Evolutionary conservation across 2,113 vertebrate species (phyloP), one percentile per base, ranked within the genome.

Genomic region (Pelusios castaneus): DNA sequence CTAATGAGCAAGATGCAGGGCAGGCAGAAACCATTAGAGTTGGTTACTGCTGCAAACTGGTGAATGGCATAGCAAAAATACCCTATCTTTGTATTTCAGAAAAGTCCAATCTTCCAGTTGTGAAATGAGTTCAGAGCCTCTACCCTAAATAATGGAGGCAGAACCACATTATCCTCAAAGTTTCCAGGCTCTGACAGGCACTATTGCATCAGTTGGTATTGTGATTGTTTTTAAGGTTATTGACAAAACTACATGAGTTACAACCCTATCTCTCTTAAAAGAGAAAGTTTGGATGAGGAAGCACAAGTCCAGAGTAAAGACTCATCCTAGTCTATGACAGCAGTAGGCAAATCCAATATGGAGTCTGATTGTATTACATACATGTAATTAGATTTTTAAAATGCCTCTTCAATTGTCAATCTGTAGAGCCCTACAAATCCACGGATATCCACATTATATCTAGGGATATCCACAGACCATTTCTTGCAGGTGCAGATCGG

Each of bases 61-160:
- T 11, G 25, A 7, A 73, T 73, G 58, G 5, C 16, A 41, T 6
- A 38, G 67, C 67, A 41, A 73, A 73, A 73, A 73, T 60, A 6
- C 58, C 58, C 31, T 6, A 34, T 17, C 14, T 51, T 51, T 41
- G 21, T 10, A 25, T 24, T 12, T 41, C 38, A 73, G n/a, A 12
- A 41, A 73, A 41, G n/a, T 41, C 9, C 38, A 73, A 24, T 27
- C 3, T 22, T 73, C 19, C 17, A 22, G 38, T 5, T 41, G 22
- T 73, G 67, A n/a, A 34, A 3, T 0, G 13, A 25, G 11, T 3
- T 67, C 1, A 21, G 38, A 5, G 12, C 29, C 12, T 19, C 43
- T 49, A 3, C 25, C 5, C 38, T 10, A 13, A 1, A 16, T 49
- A 10, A 22, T 34, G 22, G 22, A 22, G 34, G 4, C 21, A 1